Evolutionary conservation across 1,140 invertebrate genomes (phyloP).

Genomic region (Drosophila pectinifera): DNA sequence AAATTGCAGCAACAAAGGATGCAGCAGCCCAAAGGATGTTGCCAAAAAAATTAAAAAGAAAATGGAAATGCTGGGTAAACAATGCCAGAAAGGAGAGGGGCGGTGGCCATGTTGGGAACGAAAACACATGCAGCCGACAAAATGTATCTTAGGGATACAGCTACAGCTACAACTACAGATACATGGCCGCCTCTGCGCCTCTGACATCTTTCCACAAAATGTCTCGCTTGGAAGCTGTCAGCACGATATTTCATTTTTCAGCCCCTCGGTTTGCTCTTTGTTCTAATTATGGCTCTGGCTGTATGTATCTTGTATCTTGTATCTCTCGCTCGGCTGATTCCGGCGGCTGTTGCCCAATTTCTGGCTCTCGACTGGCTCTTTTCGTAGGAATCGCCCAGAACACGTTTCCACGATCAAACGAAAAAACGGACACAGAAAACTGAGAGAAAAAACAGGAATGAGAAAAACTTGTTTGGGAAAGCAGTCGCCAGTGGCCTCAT

Average conservation of each 20-base stretch:
- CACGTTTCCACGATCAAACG: constrained; percentile 67
- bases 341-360: constrained; percentile 51
- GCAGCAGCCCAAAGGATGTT: constrained; percentile 21
- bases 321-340: constrained; percentile 44
- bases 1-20: constrained; percentile 45
- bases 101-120: constrained; percentile 57
- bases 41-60: constrained; percentile 30
- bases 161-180: constrained; percentile 11
- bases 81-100: constrained; percentile 22
- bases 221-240: constrained; percentile 67
- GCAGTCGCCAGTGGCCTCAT: constrained; percentile 15
- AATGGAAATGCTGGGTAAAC: constrained; percentile 35
- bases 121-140: constrained; percentile 44
- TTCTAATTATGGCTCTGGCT: constrained; percentile 68
- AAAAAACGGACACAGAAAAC: constrained; percentile 40
- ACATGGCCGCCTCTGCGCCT: constrained; percentile 34
- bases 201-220: constrained; percentile 66
- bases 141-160: constrained; percentile 39
- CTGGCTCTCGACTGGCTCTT: constrained; percentile 32
- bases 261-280: constrained; percentile 52
- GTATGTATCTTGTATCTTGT: constrained; percentile 43
- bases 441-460: constrained; percentile 39
- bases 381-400: constrained; percentile 65
- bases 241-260: constrained; percentile 53
- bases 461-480: constrained; percentile 68